Base-by-base conservation (phyloP, 2,888 invertebrate species). In the Xylota sylvarum region DNA sequence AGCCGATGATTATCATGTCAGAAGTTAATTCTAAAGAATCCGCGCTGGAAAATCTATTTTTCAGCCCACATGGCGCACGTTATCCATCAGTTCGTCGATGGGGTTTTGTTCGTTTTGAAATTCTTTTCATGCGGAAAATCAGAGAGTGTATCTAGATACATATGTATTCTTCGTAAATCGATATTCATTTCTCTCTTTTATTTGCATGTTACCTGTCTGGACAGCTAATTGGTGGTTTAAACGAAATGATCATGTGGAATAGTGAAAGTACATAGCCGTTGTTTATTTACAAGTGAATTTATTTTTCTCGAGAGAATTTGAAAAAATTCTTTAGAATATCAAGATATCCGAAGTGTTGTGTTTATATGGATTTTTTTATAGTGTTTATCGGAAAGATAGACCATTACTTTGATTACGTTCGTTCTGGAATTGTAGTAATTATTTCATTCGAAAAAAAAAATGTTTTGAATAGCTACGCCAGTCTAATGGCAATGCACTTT, bases 1-100 rank as follows among this genome's bases (percentile, higher is more conserved):
- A 17, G 27, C 37, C 52, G 67, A 69, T 69, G 67, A 69, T 69
- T 69, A 69, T 69, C 52, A 40, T 69, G 67, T 69, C 40, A 40
- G 37, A 32, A 56, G 56, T 43, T 43, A 30, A 56, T 70, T 70
- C 56, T 19, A 46, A 56, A 17, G 56, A 70, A 70, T 56, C 43
- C 40, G 27, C 48, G 30, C 46, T 46, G 10, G 23, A 30, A 30
- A 35, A 23, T 35, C 19, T 23, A n/a, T 43, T 62, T 46, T 43
- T 30, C 27, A 50, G 64, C 64, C 40, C 52, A 67, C 40, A 55
- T 40, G 52, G 67, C 40, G 67, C 52, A 67, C 37, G 67, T 67
- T 37, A 67, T 52, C 65, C 50, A 67, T 67, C 65, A 67, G 14
- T 27, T 10, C 1, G 23, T 27, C 17, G 12, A 23, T 52, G 50